A percentile compares a stretch with the other conserved stretches of the same genome.
phyloP scores from a whole-genome alignment of 2,797 vertebrate genomes.

The Brachymystax lenok region DNA sequence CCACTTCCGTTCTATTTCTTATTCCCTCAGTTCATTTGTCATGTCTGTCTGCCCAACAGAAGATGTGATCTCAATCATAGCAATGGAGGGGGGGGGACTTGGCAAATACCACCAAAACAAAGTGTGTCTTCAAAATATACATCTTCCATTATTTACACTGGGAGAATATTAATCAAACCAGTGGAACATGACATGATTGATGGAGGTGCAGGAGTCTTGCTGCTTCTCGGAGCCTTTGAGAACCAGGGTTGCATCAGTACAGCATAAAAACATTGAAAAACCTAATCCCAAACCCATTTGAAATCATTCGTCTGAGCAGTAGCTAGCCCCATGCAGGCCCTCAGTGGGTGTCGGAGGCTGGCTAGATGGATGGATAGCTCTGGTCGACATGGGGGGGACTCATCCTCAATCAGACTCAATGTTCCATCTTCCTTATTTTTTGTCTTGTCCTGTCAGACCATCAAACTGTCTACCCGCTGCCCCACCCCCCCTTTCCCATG shows the following conservation, averaged over 20 bases:
- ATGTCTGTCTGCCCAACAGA: background rate
- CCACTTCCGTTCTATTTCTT: background rate
- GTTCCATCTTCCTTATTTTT: conserved; percentile 43
- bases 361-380: conserved; percentile 12
- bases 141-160: conserved; percentile 21
- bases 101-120: background rate
- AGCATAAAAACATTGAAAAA: background rate
- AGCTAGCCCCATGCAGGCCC: background rate
- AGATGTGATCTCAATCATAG: no score
- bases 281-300: background rate
- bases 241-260: no score
- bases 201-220: conserved; percentile 21
- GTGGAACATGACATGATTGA: conserved; percentile 11
- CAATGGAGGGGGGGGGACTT: no score
- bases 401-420: conserved; percentile 41
- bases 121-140: conserved; percentile 14
- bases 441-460: background rate
- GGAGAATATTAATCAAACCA: background rate
- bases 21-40: background rate
- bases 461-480: background rate
- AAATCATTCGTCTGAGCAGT: background rate
- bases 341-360: background rate
- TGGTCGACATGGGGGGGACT: conserved; percentile 18
- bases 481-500: background rate
- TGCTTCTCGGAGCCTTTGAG: background rate